phyloP scores from a whole-genome alignment of 2,797 vertebrate genomes.

The Hyperoplus lanceolatus region DNA sequence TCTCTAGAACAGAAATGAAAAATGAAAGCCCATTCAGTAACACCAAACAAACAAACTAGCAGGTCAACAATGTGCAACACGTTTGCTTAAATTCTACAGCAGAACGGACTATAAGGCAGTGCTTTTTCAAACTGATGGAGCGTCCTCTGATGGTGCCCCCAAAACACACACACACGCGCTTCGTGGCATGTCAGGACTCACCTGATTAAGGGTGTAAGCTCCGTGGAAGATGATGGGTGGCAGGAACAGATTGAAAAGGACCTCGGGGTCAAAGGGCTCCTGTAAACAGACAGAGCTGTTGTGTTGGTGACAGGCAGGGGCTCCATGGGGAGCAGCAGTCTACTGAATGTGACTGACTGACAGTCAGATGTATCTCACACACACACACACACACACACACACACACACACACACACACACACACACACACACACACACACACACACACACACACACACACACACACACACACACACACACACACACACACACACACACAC shows the following conservation, averaged over 20 bases:
- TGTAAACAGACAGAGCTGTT: constrained; percentile 79
- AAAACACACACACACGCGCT: background rate
- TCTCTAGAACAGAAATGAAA: constrained; percentile 77
- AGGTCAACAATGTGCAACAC: background rate
- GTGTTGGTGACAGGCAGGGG: constrained; percentile 62
- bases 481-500: constrained; percentile 40
- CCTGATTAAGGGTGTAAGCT: constrained; percentile 91
- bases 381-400: constrained; percentile 27
- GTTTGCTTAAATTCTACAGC: background rate
- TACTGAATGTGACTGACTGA: constrained; percentile 61
- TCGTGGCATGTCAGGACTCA: constrained; percentile 68
- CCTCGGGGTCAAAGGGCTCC: constrained; percentile 90
- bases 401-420: constrained; percentile 50
- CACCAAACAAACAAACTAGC: constrained; percentile 2
- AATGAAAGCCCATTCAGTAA: constrained; percentile 21
- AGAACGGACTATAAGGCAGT: background rate
- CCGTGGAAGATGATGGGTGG: constrained; percentile 91
- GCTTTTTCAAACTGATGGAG: background rate
- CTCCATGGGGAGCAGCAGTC: constrained; percentile 46
- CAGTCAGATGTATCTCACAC: constrained; percentile 16
- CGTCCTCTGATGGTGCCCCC: constrained; percentile 3
- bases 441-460: constrained; percentile 30
- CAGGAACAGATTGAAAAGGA: constrained; percentile 91
- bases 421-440: constrained; percentile 28
- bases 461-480: constrained; percentile 36